Base-by-base conservation (phyloP, 2,888 invertebrate species). In the Drosophila nigritarsus region DNA sequence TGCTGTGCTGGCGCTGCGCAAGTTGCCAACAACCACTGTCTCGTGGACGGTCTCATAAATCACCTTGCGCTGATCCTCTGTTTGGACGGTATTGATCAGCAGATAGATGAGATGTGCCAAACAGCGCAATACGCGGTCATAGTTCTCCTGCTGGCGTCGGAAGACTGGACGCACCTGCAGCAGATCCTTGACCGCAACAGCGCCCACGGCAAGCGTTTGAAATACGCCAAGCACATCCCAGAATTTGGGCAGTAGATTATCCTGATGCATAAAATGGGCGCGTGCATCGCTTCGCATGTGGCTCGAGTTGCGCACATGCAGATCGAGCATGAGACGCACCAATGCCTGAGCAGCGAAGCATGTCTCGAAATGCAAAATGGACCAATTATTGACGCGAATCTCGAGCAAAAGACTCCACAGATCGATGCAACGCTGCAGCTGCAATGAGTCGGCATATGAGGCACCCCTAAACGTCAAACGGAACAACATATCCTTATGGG, bases 401-500 rank as follows among this genome's bases (percentile, higher is more conserved):
- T 96, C 95, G 65, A 98, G 94, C 61, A 97, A 96, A 93, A 97
- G 95, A 71, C 95, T 94, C 98, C 98, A 98, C 65, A 98, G 94
- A 92, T 97, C 97, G 76, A 97, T 96, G 93, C 98, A 98, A 75
- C 96, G 95, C 92, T 97, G 97, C 93, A 97, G 96, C 64, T 96
- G 95, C 90, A 95, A 93, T 32, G 95, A 95, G 91, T 96, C 96
- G 7, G 96, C 96, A 92, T 96, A 96, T 0, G 96, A 94, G 2
- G 96, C 96, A 62, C 96, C 96, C 74, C 96, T 94, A 92, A 95
- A 96, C 95, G 96, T 96, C 73, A 96, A 93, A 54, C 96, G 94
- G 93, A 96, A 98, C 68, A 98, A 95, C 67, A 97, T 97, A 93
- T 98, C 98, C 92, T 97, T 97, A 93, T 99, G 98, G 81, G 95